Conservation (phyloP, 1,140 invertebrate genomes). For the Pectinophora gossypiella region DNA sequence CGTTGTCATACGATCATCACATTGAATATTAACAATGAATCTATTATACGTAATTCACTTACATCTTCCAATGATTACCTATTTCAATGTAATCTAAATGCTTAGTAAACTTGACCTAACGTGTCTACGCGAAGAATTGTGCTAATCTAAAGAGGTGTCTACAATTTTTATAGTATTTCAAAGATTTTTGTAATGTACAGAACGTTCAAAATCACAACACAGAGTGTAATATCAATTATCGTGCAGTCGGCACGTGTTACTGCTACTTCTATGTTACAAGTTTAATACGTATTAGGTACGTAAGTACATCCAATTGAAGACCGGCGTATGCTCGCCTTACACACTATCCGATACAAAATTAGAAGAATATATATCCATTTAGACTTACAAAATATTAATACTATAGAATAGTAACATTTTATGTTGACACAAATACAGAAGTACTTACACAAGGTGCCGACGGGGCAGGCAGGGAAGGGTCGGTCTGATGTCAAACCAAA, state of each 20-base stretch:
- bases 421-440: slow-evolving; percentile 64
- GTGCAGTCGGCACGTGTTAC: slow-evolving; percentile 58
- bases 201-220: slow-evolving; percentile 75
- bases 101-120: slow-evolving; percentile 62
- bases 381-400: slow-evolving; percentile 69
- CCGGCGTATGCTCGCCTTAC: slow-evolving; percentile 18
- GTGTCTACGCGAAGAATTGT: slow-evolving; percentile 73
- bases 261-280: slow-evolving; percentile 58
- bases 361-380: slow-evolving; percentile 74
- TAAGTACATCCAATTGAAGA: slow-evolving; percentile 15
- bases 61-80: slow-evolving; percentile 54
- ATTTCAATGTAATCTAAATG: slow-evolving; percentile 62
- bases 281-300: slow-evolving; percentile 53
- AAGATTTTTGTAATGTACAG: slow-evolving; percentile 72
- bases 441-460: slow-evolving; percentile 36
- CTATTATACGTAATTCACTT: slow-evolving; percentile 60
- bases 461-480: not conserved
- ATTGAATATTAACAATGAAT: slow-evolving; percentile 68
- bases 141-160: slow-evolving; percentile 72
- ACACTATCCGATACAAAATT: slow-evolving; percentile 64
- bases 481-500: not conserved
- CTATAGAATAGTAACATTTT: slow-evolving; percentile 50
- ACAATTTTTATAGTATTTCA: slow-evolving; percentile 65
- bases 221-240: slow-evolving; percentile 74
- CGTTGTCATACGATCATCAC: slow-evolving; percentile 64